Evolutionary conservation across 2,888 invertebrate genomes (phyloP).

Genomic region (Drosophila macrospina): DNA sequence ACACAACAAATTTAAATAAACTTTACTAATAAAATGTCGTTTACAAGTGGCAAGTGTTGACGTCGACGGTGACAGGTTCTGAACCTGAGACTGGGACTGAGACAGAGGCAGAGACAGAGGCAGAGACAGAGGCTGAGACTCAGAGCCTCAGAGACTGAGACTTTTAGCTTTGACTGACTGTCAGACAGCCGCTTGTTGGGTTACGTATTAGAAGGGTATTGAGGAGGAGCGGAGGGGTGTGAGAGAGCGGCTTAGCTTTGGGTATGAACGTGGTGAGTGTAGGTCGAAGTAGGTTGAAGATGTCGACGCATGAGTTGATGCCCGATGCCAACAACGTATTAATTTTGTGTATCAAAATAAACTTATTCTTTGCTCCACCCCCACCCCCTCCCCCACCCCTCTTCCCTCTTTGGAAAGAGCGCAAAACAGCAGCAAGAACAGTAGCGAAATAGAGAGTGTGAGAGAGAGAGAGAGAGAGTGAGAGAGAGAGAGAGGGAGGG

Average conservation of each 20-base stretch:
- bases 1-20: constrained; percentile 77
- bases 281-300: constrained; percentile 22
- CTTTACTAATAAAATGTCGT: constrained; percentile 80
- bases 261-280: background rate
- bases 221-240: background rate
- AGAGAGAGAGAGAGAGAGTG: constrained; percentile 10
- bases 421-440: background rate
- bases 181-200: constrained; percentile 34
- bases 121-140: constrained; percentile 8
- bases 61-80: constrained; percentile 49
- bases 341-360: constrained; percentile 80
- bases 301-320: constrained; percentile 71
- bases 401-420: constrained; percentile 13
- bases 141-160: constrained; percentile 34
- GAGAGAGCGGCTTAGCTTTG: background rate
- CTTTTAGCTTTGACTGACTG: constrained; percentile 51
- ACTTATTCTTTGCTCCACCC: too few relatives aligned
- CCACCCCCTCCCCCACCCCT: too few relatives aligned
- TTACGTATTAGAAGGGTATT: constrained; percentile 37
- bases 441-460: constrained; percentile 31
- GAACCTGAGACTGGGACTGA: constrained; percentile 31
- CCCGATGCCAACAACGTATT: constrained; percentile 75
- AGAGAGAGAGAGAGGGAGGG: too few relatives aligned
- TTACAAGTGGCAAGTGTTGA: constrained; percentile 79
- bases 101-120: constrained; percentile 9